Evolutionary conservation across 2,113 vertebrate species (phyloP).

Genomic region (Psettodes erumei): DNA sequence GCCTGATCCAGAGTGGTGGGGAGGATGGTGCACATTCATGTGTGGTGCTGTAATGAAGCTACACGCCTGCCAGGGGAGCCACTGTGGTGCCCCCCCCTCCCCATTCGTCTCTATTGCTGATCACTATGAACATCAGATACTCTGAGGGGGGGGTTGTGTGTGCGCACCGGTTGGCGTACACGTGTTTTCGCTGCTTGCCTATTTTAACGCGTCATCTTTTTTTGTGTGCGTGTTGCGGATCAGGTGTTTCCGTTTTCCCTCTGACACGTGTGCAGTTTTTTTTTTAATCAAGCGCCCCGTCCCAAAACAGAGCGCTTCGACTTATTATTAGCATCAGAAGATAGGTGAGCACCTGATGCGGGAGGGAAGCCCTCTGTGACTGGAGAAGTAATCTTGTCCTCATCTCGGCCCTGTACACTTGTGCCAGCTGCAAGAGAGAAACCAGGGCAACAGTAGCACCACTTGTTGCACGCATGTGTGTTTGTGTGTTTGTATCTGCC

Average conservation of each 20-base stretch:
- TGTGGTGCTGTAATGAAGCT: constrained; percentile 67
- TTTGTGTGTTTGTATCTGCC: constrained; percentile 5
- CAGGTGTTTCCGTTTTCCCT: constrained; percentile 29
- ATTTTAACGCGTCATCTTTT: constrained; percentile 21
- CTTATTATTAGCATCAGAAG: constrained; percentile 63
- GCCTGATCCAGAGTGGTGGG: constrained; percentile 61
- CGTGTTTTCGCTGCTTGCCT: constrained; percentile 23
- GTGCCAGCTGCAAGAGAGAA: constrained; percentile 67
- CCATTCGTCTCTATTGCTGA: constrained; percentile 49
- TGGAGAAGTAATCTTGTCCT: constrained; percentile 59
- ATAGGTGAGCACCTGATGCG: constrained; percentile 68
- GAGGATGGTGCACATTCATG: constrained; percentile 67
- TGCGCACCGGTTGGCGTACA: background rate
- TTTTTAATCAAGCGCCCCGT: constrained; percentile 27
- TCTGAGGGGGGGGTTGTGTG: background rate
- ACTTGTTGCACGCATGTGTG: constrained; percentile 22
- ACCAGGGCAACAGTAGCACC: constrained; percentile 67
- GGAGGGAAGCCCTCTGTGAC: constrained; percentile 57
- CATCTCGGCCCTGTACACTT: constrained; percentile 51
- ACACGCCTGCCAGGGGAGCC: constrained; percentile 50
- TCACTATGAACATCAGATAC: constrained; percentile 40
- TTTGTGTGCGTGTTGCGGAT: background rate
- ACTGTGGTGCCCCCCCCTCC: constrained; percentile 14
- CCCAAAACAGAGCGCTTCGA: background rate
- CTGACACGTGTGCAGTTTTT: constrained; percentile 27